These are phyloP conservation scores for Cairina moschata DNA, from an alignment of 2,113 vertebrate species.

Conservation along the genomic window DNA sequence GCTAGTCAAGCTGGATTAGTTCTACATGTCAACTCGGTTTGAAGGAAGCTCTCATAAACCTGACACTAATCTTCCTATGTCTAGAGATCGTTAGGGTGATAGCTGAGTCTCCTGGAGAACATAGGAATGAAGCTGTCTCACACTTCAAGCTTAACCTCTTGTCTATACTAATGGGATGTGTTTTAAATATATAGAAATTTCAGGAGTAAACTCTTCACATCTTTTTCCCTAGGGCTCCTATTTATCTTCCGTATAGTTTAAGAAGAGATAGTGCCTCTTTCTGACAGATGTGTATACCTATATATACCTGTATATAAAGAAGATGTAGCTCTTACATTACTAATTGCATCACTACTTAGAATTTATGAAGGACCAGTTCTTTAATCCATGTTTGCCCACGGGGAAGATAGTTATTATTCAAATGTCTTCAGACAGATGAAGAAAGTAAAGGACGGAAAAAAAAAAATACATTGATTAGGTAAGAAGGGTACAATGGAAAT, in stretches of 20 bases:
- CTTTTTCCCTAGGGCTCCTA: not conserved
- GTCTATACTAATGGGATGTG: not conserved
- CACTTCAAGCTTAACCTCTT: not conserved
- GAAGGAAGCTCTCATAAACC: not conserved
- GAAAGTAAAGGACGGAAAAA: not conserved
- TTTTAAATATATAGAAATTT: not conserved
- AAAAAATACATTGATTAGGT: not conserved
- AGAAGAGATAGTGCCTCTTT: not conserved
- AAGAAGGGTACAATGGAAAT: not conserved
- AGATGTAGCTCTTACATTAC: not conserved
- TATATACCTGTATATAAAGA: not conserved
- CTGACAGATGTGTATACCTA: not conserved
- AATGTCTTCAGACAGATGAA: not conserved
- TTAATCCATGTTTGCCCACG: not conserved
- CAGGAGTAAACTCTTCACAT: not conserved
- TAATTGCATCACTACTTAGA: not conserved
- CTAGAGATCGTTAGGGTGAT: not conserved
- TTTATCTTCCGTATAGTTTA: slow-evolving; percentile 4
- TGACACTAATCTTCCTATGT: not conserved
- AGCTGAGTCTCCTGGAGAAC: not conserved
- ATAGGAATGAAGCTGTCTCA: not conserved
- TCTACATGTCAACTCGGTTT: not conserved
- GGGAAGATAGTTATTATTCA: not conserved
- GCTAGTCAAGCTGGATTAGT: not conserved
- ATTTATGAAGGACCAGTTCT: not conserved